Conservation (phyloP, 2,888 invertebrate species). For the Silvanus unidentatus region DNA sequence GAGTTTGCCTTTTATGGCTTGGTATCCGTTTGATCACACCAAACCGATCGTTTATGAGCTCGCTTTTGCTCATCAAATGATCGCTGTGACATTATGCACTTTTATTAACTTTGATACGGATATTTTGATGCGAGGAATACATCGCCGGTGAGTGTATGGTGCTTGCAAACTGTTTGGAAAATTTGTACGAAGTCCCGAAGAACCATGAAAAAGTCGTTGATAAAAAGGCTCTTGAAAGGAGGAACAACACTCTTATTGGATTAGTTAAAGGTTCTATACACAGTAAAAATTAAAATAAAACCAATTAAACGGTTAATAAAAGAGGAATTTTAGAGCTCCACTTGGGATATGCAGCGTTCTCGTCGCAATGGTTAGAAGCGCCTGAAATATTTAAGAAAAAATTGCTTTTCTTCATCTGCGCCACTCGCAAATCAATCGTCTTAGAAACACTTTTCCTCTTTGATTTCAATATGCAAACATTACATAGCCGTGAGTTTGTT, state of each 20-base stretch:
- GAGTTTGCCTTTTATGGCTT: conserved; percentile 5
- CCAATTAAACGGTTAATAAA: not conserved
- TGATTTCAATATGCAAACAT: not conserved
- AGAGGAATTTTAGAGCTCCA: conserved; percentile 2
- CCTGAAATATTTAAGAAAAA: conserved; percentile 1
- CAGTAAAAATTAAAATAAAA: not conserved
- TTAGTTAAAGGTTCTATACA: no score
- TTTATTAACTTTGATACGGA: conserved; percentile 2
- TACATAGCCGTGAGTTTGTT: not conserved
- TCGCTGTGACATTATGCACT: conserved; percentile 1
- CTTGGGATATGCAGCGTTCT: not conserved
- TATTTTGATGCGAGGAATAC: conserved; percentile 6
- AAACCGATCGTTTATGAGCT: conserved; percentile 4
- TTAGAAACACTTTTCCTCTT: not conserved
- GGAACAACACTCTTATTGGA: no score
- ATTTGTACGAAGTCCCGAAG: conserved; percentile 2
- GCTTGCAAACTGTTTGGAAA: conserved; percentile 9
- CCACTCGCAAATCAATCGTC: not conserved
- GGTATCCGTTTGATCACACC: conserved; percentile 9
- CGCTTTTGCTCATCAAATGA: conserved; percentile 7
- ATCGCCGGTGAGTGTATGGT: conserved; percentile 9
- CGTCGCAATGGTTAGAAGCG: not conserved
- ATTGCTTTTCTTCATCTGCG: not conserved
- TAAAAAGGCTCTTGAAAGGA: no score
- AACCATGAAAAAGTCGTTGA: not conserved